These are phyloP conservation scores for Pseudococcus jackbeardsleyi DNA, from an alignment of 2,888 invertebrate genomes.

Conservation along the genomic window DNA sequence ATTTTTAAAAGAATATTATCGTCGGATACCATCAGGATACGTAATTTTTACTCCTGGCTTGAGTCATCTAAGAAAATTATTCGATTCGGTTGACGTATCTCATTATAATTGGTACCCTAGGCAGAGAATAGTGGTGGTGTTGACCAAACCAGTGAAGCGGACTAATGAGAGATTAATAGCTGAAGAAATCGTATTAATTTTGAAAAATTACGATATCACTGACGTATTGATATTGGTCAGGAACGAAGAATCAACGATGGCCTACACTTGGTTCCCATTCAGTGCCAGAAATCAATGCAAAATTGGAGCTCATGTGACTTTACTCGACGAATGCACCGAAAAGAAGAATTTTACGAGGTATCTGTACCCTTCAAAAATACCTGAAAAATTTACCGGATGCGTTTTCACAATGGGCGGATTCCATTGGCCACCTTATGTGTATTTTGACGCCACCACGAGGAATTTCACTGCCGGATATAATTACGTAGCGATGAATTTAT, in stretches of 20 bases:
- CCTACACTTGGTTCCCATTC: constrained; percentile 59
- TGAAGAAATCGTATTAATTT: not conserved
- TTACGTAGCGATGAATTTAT: constrained; percentile 57
- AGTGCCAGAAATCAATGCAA: constrained; percentile 20
- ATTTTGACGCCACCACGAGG: not conserved
- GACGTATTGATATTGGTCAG: constrained; percentile 31
- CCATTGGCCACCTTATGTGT: constrained; percentile 65
- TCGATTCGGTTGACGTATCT: constrained; percentile 22
- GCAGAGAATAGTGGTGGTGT: constrained; percentile 3
- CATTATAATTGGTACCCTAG: constrained; percentile 59
- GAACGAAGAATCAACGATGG: not conserved
- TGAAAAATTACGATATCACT: not conserved
- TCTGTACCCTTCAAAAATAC: constrained; percentile 24
- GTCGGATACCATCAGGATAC: constrained; percentile 29
- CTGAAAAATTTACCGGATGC: constrained; percentile 41
- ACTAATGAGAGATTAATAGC: not conserved
- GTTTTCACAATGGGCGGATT: constrained; percentile 62
- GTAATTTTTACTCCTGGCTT: not conserved
- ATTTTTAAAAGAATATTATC: constrained; percentile 21
- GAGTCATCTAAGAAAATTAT: not conserved
- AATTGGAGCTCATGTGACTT: not conserved
- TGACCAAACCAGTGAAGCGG: not conserved
- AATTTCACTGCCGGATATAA: constrained; percentile 61
- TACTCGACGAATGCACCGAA: constrained; percentile 8
- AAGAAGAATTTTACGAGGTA: not conserved